Evolutionary conservation across 2,113 vertebrate species (phyloP).

Genomic region (Rhinichthys klamathensis): DNA sequence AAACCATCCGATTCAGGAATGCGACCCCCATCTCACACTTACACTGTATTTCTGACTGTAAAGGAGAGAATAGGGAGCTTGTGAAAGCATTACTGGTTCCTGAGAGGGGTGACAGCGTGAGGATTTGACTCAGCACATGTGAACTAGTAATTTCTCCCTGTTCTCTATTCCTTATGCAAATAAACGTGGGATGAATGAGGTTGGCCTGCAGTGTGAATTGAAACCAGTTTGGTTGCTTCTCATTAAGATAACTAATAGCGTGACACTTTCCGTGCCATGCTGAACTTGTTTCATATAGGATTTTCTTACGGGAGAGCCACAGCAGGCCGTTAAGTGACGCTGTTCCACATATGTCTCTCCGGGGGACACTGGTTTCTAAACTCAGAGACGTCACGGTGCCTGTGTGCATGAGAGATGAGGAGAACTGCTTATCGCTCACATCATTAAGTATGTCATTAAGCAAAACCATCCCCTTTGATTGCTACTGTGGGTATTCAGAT

Average conservation of each 20-base stretch:
- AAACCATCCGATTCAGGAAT: background rate
- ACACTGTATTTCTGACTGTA: background rate
- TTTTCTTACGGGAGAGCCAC: constrained; percentile 13
- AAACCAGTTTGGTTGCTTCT: constrained; percentile 7
- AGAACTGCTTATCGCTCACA: constrained; percentile 19
- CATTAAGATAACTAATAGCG: constrained; percentile 32
- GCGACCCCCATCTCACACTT: background rate
- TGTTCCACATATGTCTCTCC: constrained; percentile 21
- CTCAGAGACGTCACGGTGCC: constrained; percentile 10
- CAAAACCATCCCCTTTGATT: constrained; percentile 1
- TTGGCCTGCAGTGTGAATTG: constrained; percentile 30
- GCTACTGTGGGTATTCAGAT: constrained; percentile 8
- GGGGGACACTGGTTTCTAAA: constrained; percentile 4
- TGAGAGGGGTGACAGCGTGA: background rate
- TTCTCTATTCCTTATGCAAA: constrained; percentile 24
- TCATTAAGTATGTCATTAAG: constrained; percentile 36
- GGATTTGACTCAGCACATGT: constrained; percentile 12
- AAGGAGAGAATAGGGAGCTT: background rate
- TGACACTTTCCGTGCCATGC: too few species aligned
- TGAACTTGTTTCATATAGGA: constrained; percentile 10
- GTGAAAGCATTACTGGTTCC: background rate
- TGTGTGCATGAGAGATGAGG: constrained; percentile 8
- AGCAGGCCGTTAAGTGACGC: constrained; percentile 5
- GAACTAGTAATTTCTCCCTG: constrained; percentile 18
- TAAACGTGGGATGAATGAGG: background rate